Conservation (phyloP, 2,113 vertebrate genomes). For the Chionomys nivalis region DNA sequence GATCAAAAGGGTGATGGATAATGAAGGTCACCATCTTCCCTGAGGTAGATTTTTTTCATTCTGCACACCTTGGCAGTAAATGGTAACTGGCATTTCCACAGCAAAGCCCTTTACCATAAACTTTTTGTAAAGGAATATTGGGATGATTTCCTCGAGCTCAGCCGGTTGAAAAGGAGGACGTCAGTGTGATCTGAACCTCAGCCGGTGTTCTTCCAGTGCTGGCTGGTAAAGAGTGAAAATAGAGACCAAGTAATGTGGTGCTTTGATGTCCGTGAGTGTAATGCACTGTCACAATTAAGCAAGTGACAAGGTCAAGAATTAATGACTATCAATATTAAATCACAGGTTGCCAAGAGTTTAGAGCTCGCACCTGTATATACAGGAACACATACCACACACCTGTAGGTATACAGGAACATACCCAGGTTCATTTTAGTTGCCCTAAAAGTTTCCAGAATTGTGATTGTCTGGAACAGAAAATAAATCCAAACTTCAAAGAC, state of each 20-base stretch:
- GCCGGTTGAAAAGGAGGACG: not conserved
- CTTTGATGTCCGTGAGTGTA: not conserved
- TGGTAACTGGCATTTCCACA: not conserved
- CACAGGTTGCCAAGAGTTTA: not conserved
- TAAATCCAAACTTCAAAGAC: not conserved
- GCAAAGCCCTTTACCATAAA: not conserved
- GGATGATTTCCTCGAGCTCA: not conserved
- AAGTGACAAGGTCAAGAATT: not conserved
- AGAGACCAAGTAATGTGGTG: not conserved
- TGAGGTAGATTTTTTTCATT: not conserved
- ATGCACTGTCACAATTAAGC: too few relatives aligned
- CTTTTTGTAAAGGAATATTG: not conserved
- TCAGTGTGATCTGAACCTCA: not conserved
- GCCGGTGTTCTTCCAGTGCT: not conserved
- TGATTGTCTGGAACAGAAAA: not conserved
- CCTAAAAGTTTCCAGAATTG: slow-evolving; percentile 20
- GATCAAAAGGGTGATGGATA: not conserved
- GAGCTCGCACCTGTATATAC: not conserved
- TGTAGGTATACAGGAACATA: not conserved
- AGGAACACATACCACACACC: not conserved
- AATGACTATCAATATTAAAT: not conserved
- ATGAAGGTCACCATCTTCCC: not conserved
- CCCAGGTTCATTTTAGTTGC: not conserved
- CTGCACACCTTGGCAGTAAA: not conserved
- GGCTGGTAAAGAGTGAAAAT: not conserved